Conservation (phyloP, 1,140 invertebrate species). For the Heliconius hermathena region DNA sequence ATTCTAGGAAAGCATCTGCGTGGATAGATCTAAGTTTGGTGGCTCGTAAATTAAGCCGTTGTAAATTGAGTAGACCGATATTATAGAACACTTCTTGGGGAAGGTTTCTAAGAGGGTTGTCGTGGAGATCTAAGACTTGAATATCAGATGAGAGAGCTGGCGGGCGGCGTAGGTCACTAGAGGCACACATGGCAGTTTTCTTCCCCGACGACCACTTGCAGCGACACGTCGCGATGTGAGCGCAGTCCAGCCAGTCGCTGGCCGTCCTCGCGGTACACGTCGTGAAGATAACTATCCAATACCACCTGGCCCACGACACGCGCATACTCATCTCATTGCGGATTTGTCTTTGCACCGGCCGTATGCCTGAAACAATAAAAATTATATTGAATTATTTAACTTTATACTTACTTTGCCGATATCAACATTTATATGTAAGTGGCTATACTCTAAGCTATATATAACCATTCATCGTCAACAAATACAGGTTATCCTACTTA, state of each 20-base stretch:
- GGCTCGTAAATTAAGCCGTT: constrained; percentile 89
- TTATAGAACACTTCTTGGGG: constrained; percentile 91
- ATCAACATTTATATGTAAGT: no score
- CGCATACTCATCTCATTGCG: constrained; percentile 81
- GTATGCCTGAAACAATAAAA: constrained; percentile 75
- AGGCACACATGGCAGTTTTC: constrained; percentile 91
- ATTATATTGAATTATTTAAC: not conserved
- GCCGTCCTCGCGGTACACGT: constrained; percentile 76
- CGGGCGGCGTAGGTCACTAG: constrained; percentile 88
- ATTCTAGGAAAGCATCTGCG: constrained; percentile 91
- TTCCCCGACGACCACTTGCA: constrained; percentile 96
- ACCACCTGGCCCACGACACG: constrained; percentile 78
- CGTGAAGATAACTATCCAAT: constrained; percentile 78
- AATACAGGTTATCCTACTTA: no score
- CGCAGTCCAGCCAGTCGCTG: constrained; percentile 90
- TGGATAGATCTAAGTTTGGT: constrained; percentile 89
- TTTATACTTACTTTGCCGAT: no score
- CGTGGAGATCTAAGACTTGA: constrained; percentile 92
- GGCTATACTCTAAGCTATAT: no score
- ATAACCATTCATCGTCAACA: no score
- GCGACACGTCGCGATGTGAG: constrained; percentile 87
- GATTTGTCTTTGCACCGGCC: constrained; percentile 72
- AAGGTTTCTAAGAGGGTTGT: constrained; percentile 89
- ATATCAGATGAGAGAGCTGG: constrained; percentile 91
- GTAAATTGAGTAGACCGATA: constrained; percentile 90